Evolutionary conservation across 2,113 vertebrate species (phyloP).

Genomic region (Ploceus nigricollis): DNA sequence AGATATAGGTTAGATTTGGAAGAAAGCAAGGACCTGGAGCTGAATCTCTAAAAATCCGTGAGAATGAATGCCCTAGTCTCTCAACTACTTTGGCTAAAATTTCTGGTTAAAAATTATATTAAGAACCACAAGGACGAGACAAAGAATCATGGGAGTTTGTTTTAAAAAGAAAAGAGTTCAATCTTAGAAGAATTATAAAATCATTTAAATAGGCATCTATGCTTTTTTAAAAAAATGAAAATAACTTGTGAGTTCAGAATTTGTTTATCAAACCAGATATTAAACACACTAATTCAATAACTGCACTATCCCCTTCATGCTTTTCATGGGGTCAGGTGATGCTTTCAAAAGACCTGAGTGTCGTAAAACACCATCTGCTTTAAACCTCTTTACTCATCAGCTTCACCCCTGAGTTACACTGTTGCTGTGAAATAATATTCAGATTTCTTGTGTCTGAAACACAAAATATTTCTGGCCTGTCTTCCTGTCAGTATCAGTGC

Average conservation of each 20-base stretch:
- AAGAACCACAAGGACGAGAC: not conserved
- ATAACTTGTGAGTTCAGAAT: not conserved
- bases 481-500: not conserved
- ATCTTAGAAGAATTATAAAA: not conserved
- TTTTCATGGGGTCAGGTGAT: not conserved
- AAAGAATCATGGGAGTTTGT: not conserved
- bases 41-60: not conserved
- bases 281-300: not conserved
- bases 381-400: not conserved
- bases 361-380: not conserved
- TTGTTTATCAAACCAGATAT: not conserved
- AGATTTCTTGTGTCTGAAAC: not conserved
- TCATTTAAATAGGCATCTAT: not conserved
- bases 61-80: not conserved
- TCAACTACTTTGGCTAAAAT: not conserved
- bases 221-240: not conserved
- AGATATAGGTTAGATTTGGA: not conserved
- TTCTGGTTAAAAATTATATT: not conserved
- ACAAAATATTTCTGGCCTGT: not conserved
- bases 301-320: not conserved
- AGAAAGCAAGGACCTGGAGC: not conserved
- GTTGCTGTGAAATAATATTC: not conserved
- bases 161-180: not conserved
- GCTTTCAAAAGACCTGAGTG: not conserved
- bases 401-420: not conserved